Evolutionary conservation across 2,888 invertebrate species (phyloP).

Genomic region (Epistrophe grossulariae): DNA sequence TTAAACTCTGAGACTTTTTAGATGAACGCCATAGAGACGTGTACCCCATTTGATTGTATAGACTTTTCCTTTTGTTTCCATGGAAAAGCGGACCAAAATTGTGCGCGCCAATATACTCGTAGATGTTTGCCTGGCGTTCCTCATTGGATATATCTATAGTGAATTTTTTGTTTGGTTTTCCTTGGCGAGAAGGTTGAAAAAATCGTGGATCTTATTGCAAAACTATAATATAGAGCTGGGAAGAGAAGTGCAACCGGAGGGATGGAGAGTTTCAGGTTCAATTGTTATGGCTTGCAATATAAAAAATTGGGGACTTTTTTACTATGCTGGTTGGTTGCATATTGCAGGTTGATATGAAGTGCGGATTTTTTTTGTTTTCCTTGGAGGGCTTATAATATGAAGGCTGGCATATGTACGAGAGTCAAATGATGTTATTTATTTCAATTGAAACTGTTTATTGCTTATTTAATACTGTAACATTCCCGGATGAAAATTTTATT

Average conservation of each 20-base stretch:
- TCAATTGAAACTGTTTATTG: too few relatives aligned
- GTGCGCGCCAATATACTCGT: conserved; percentile 29
- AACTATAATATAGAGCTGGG: neutral
- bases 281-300: conserved; percentile 62
- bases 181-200: conserved; percentile 29
- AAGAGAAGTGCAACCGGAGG: neutral
- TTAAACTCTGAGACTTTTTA: conserved; percentile 21
- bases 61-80: conserved; percentile 73
- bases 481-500: too few relatives aligned
- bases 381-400: neutral
- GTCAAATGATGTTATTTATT: neutral
- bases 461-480: too few relatives aligned
- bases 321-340: neutral
- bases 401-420: neutral
- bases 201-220: conserved; percentile 72
- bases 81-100: conserved; percentile 62
- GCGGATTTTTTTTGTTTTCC: neutral
- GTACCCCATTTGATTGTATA: neutral
- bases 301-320: conserved; percentile 55
- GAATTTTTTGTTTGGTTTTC: conserved; percentile 28
- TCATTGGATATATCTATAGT: conserved; percentile 51
- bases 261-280: conserved; percentile 49
- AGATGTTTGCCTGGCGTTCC: conserved; percentile 56
- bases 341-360: conserved; percentile 10
- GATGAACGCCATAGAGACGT: conserved; percentile 6